Base-by-base conservation (phyloP, 2,113 vertebrate species). In the Etheostoma cragini region DNA sequence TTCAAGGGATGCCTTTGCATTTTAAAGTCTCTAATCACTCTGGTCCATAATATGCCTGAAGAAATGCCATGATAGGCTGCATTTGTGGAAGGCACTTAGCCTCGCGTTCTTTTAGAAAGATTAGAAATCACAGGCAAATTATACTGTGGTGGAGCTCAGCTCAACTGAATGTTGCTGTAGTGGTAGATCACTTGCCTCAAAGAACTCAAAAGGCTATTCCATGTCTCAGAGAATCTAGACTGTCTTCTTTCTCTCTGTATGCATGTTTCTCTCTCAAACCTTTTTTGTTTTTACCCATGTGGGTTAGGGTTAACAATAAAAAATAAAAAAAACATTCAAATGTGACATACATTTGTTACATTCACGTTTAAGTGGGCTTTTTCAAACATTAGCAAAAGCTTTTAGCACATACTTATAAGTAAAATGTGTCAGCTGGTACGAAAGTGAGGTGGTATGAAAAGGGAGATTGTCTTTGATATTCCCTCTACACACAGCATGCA, bases 11-110 rank as follows among this genome's bases (percentile, higher is more conserved):
- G 89, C 88, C 90, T 92, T 84, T 90, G 92, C 93, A 93, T 94
- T 95, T 93, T 90, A 90, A 92, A 87, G 91, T 90, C 90, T 92
- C 90, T 95, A 94, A 95, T 95, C 94, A 94, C 92, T 93, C 77
- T 26, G 72, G 91, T 93, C 93, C 91, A 92, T 91, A 93, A 92
- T 88, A 88, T 90, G 92, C 93, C 94, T 81, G 61, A 84, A 94
- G 94, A 92, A 94, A 94, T 86, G 86, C 86, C 86, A 83, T 73
- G 86, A 91, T 92, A 76, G 84, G 85, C 81, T 78, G 85, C 86
- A 86, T 91, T 89, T 89, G 89, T 85, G 88, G 68, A 80, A 90
- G 83, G 82, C 90, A 90, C 90, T 93, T 92, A 91, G 92, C 86
- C 86, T 80, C 38, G 60, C 91, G 85, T 92, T 93, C 88, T 93